Conservation (phyloP, 2,113 vertebrate genomes). For the Lycaon pictus region DNA sequence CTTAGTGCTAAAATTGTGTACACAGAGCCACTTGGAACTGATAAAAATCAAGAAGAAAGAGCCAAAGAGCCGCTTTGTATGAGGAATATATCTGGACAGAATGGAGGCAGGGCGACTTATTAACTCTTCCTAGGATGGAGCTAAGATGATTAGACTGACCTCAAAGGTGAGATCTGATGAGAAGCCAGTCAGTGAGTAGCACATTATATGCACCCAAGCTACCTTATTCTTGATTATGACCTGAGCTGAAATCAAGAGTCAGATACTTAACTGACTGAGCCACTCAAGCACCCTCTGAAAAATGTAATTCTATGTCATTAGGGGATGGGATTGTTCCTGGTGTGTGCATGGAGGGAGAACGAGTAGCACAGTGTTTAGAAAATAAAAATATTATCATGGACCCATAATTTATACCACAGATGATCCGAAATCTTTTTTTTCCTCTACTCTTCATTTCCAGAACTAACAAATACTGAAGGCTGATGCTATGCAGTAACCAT, state of each 20-base stretch:
- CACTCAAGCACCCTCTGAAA: neutral
- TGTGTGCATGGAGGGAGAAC: neutral
- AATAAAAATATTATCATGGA: neutral
- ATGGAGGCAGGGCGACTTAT: constrained; percentile 5
- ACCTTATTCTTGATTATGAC: neutral
- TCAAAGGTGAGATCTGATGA: neutral
- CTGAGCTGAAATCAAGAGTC: neutral
- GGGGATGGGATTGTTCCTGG: neutral
- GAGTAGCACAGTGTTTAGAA: neutral
- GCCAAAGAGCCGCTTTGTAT: neutral
- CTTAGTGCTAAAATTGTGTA: neutral
- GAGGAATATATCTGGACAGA: constrained; percentile 30
- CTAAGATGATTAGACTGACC: constrained; percentile 39
- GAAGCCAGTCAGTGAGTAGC: neutral
- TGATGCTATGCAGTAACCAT: neutral
- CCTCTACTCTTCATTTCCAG: neutral
- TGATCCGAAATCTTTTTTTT: neutral
- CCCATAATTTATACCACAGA: neutral
- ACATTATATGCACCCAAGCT: neutral
- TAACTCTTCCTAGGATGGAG: constrained; percentile 52
- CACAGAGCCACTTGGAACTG: neutral
- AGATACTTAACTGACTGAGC: neutral
- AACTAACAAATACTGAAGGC: neutral
- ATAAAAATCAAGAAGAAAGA: neutral
- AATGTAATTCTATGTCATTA: neutral